Base-by-base conservation (phyloP, 2,888 invertebrate genomes). In the Brassicogethes aeneus region DNA sequence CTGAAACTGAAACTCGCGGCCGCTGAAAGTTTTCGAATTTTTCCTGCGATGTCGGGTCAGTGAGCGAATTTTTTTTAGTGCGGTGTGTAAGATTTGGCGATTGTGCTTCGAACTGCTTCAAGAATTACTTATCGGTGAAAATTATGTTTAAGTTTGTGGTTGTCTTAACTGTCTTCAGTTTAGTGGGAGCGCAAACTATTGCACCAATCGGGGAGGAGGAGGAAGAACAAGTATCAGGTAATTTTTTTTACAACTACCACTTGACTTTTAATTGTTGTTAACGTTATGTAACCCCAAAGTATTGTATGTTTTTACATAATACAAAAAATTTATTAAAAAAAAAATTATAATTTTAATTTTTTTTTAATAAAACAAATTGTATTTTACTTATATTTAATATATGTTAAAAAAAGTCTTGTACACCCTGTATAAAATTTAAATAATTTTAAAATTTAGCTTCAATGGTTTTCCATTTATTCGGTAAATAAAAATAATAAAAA, bases 141-240 rank as follows among this genome's bases (percentile, higher is more conserved):
- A 45, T 36, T 37, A 47, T 47, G 47, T 31, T 41, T 43, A 35
- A 35, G 33, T 14, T 48, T 39, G 40, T 51, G 17, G 38, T 53
- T 41, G 37, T 55, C 34, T 42, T 44, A 23, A 43, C 45, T 14
- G 15, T 51, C 34, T 39, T 40, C 42, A 41, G 42, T 37, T 47
- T 45, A 45, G 53, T 50, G 31, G 37, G 41, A 34, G 52, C 54
- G 39, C 63, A 63, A 46, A 61, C 60, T 10, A 50, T 58, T 38
- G 42, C 52, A 17, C 59, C 59, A 34, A 59, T 58, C n/a, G n/a
- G n/a, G 37, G 61, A 60, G 36, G 55, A 53, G 16, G 55, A 55
- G 30, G 64, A 62, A 34, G 54, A 53, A 34, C 42, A 47, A 33
- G 54, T 55, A 50, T 52, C 57, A 57, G 56, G 56, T 56, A 23